Conservation (phyloP, 1,140 invertebrate species). For the Ceratina calcarata region DNA sequence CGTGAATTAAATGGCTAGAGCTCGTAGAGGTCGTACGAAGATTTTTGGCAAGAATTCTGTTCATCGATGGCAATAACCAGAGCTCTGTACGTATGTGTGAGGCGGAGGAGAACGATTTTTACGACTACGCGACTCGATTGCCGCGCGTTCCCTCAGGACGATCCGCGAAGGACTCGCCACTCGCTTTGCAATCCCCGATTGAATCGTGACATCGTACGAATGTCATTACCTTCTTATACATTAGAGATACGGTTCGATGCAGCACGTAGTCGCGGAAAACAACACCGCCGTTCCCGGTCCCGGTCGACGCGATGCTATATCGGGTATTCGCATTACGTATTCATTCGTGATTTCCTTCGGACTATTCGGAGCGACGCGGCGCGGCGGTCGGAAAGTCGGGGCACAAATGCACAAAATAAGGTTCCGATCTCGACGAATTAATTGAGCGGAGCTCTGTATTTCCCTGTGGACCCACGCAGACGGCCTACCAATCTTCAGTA, state of each 20-base stretch:
- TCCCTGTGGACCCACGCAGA: slow-evolving; percentile 73
- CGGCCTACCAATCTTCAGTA: slow-evolving; percentile 68
- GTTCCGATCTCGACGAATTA: slow-evolving; percentile 77
- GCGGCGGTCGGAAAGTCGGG: slow-evolving; percentile 33
- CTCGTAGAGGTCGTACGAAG: no score
- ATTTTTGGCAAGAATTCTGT: no score
- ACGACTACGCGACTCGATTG: background rate
- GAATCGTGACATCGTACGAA: slow-evolving; percentile 15
- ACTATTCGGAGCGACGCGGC: slow-evolving; percentile 8
- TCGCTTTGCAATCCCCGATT: slow-evolving; percentile 34
- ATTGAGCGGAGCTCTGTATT: slow-evolving; percentile 74
- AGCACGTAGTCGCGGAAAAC: slow-evolving; percentile 34
- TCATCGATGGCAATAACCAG: no score
- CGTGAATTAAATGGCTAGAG: background rate
- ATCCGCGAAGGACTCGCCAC: background rate
- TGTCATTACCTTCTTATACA: slow-evolving; percentile 37
- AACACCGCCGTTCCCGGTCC: slow-evolving; percentile 33
- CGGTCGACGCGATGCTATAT: background rate
- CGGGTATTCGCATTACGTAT: slow-evolving; percentile 71
- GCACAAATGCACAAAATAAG: slow-evolving; percentile 72
- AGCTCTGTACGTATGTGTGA: no score
- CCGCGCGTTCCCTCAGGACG: background rate
- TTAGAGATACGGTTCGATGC: slow-evolving; percentile 1
- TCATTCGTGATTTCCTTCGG: slow-evolving; percentile 74
- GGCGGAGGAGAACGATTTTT: background rate